phyloP scores from a whole-genome alignment of 1,140 invertebrate genomes.

The Cyclina sinensis region DNA sequence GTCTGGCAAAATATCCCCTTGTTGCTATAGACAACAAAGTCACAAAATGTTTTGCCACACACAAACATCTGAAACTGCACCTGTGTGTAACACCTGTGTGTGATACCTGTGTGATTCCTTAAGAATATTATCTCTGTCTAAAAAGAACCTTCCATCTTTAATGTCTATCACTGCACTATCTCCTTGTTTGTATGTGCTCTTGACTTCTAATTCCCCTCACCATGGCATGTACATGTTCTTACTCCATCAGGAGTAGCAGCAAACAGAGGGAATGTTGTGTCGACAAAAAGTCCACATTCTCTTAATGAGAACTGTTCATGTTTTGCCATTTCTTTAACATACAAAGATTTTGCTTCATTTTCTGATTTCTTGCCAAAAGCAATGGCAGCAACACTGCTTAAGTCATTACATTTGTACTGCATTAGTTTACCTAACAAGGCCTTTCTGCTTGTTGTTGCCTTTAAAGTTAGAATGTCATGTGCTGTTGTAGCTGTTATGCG shows the following conservation, averaged over 20 bases:
- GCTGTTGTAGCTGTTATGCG: conserved; percentile 30
- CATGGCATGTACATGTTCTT: conserved; percentile 43
- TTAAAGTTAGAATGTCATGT: conserved; percentile 36
- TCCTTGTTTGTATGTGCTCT: conserved; percentile 47
- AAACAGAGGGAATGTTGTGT: conserved; percentile 39
- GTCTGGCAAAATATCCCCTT: conserved; percentile 18
- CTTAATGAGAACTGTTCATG: conserved; percentile 28
- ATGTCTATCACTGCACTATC: conserved; percentile 23
- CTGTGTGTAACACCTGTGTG: too few relatives aligned
- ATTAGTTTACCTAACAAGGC: conserved; percentile 6
- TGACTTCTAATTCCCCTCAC: conserved; percentile 44
- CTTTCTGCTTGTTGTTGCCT: background rate
- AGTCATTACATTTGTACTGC: conserved; percentile 12
- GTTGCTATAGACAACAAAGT: conserved; percentile 44
- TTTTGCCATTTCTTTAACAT: background rate
- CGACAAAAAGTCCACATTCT: conserved; percentile 47
- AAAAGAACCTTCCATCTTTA: conserved; percentile 13
- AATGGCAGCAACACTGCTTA: conserved; percentile 7
- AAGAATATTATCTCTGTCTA: background rate
- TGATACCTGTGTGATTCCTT: conserved; percentile 33
- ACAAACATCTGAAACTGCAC: conserved; percentile 66
- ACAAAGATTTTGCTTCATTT: background rate
- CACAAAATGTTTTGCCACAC: conserved; percentile 30
- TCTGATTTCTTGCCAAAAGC: background rate
- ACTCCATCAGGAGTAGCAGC: conserved; percentile 56